A percentile compares a stretch with the other conserved stretches of the same genome.
Evolutionary conservation across 1,140 invertebrate species (phyloP).

Genomic region (Hetaerina americana): DNA sequence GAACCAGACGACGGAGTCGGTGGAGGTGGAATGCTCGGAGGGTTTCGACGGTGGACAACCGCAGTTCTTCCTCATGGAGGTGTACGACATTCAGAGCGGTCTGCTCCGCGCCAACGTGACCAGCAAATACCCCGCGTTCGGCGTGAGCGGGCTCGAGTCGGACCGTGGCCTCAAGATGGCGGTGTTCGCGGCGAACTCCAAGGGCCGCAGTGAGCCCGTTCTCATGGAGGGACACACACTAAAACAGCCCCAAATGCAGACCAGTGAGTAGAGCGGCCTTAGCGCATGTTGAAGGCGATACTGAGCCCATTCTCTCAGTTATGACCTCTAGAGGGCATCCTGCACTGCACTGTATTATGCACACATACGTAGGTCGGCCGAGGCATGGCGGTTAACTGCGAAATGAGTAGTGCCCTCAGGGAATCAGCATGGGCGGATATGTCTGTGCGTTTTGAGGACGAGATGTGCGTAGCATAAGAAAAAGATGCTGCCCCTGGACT

Average conservation of each 20-base stretch:
- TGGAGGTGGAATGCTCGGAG: conserved; percentile 61
- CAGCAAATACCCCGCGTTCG: conserved; percentile 49
- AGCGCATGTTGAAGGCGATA: no score
- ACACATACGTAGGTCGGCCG: no score
- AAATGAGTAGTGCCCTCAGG: no score
- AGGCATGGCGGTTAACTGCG: no score
- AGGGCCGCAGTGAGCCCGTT: conserved; percentile 60
- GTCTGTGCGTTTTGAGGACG: no score
- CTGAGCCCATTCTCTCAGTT: no score
- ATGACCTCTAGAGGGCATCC: no score
- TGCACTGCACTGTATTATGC: no score
- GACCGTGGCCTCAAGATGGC: conserved; percentile 53
- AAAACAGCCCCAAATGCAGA: conserved; percentile 65
- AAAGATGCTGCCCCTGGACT: no score
- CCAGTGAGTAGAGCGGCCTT: conserved; percentile 46
- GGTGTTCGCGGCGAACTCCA: conserved; percentile 70
- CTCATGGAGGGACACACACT: conserved; percentile 49
- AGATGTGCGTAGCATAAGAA: no score
- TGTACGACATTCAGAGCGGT: conserved; percentile 51
- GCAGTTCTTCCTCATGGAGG: conserved; percentile 56
- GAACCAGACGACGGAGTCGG: conserved; percentile 65
- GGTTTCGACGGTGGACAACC: conserved; percentile 67
- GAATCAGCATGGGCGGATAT: no score
- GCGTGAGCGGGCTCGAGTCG: conserved; percentile 50
- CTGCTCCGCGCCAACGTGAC: conserved; percentile 51